Evolutionary conservation across 2,797 vertebrate genomes (phyloP).

Genomic region (Gastrophryne carolinensis): DNA sequence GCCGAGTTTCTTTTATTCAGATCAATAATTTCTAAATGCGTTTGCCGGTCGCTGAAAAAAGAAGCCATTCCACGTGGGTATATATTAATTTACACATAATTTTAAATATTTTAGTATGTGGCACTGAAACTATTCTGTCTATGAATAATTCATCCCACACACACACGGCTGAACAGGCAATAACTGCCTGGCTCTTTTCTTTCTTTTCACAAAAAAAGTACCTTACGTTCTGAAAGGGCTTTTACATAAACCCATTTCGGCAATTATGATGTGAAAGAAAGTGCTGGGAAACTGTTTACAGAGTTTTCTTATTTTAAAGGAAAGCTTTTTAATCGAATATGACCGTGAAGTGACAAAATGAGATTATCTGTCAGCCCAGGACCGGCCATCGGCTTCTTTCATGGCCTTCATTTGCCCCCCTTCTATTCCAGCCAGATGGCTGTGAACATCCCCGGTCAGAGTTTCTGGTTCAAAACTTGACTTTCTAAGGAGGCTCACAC

Average conservation of each 20-base stretch:
- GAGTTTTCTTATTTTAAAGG: conserved; percentile 43
- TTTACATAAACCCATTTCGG: conserved; percentile 63
- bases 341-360: conserved; percentile 68
- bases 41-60: conserved; percentile 51
- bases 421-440: conserved; percentile 84
- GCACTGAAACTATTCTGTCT: conserved; percentile 54
- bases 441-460: conserved; percentile 74
- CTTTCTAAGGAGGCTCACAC: conserved; percentile 69
- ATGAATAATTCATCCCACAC: conserved; percentile 62
- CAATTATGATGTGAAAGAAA: conserved; percentile 61
- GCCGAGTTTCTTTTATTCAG: conserved; percentile 33
- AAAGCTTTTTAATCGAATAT: conserved; percentile 60
- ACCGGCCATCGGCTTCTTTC: conserved; percentile 59
- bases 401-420: conserved; percentile 73
- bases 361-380: conserved; percentile 72
- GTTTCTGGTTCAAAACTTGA: conserved; percentile 75
- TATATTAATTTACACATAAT: conserved; percentile 52
- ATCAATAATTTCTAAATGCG: conserved; percentile 51
- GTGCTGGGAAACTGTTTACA: conserved; percentile 61
- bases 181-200: conserved; percentile 53
- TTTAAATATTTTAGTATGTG: conserved; percentile 56
- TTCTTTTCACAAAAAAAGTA: conserved; percentile 53
- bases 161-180: conserved; percentile 44
- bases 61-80: conserved; percentile 47
- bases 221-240: conserved; percentile 55